These are phyloP conservation scores for Apogon talboti DNA, from an alignment of 2,797 vertebrate species.

Conservation along the genomic window DNA sequence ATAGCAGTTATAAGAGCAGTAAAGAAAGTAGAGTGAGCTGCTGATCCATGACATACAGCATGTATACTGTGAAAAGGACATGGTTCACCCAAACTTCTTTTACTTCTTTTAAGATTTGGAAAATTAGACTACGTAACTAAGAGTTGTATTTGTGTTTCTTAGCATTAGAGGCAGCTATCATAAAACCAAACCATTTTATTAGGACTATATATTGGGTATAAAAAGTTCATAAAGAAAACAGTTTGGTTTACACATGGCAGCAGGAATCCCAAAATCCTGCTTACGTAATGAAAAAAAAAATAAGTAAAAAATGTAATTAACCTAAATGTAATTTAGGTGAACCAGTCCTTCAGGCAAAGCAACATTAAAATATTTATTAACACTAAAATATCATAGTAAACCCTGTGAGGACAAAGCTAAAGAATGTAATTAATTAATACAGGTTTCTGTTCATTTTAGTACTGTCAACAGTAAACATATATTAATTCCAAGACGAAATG, in stretches of 20 bases:
- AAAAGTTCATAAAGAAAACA: too few species aligned
- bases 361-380: slow-evolving; percentile 5
- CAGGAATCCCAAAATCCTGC: not conserved
- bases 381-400: not conserved
- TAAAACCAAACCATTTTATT: too few species aligned
- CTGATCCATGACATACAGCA: slow-evolving; percentile 20
- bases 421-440: not conserved
- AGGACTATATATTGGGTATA: too few species aligned
- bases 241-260: too few species aligned
- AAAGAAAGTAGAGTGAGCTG: slow-evolving; percentile 18
- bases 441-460: not conserved
- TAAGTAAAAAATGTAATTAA: not conserved
- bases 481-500: not conserved
- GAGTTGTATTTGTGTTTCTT: too few species aligned
- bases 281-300: not conserved
- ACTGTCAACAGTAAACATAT: not conserved
- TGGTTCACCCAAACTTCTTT: not conserved
- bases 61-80: not conserved
- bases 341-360: not conserved
- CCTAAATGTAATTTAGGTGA: slow-evolving; percentile 10
- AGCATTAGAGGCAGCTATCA: too few species aligned
- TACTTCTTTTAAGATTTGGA: not conserved
- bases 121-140: not conserved
- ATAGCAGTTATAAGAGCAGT: slow-evolving; percentile 54
- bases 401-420: not conserved